Evolutionary conservation across 2,888 invertebrate genomes (phyloP), one percentile per base, ranked within the genome.

Genomic region (Leistus spinibarbis): DNA sequence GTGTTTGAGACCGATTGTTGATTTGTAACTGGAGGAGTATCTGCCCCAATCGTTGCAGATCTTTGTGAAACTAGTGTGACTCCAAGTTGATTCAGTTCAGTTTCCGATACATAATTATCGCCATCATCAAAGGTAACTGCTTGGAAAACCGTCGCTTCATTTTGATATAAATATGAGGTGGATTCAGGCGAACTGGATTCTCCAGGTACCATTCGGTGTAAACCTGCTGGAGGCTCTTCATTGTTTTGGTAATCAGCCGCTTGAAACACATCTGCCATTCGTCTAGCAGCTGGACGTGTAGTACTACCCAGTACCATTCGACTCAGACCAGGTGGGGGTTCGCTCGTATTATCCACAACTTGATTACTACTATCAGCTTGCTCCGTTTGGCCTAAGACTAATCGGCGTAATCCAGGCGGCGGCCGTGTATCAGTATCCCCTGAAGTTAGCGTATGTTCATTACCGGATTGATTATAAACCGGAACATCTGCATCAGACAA

Each of bases 361-460:
- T 77, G 75, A 54, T 77, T 27, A 74, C 74, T 76, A 66, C 54
- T 76, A 66, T 83, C 83, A 62, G 77, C 79, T 68, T 81, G 82
- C 76, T 91, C 91, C 64, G 90, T 89, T 81, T 91, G 90, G 0
- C 92, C 92, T 0, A 91, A 86, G 1, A 91, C 91, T 86, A 92
- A 87, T 77, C 92, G 86, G 1, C 91, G 87, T 13, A 91, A 80
- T 0, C 92, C 91, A 0, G 91, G 90, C 0, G 91, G 91, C 1
- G 91, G 91, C 64, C 88, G 83, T 63, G 86, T 86, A 78, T 89
- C 88, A 76, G 78, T 78, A 17, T 79, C 81, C 24, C 63, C 70
- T 5, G 68, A 68, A 10, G 68, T 68, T 60, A 66, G 73, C 19
- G 57, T 27, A 66, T 75, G 75, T 9, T 72, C 67, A 62, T 67